These are phyloP conservation scores for Ridgeia piscesae DNA, from an alignment of 1,140 invertebrate genomes.

Conservation along the genomic window DNA sequence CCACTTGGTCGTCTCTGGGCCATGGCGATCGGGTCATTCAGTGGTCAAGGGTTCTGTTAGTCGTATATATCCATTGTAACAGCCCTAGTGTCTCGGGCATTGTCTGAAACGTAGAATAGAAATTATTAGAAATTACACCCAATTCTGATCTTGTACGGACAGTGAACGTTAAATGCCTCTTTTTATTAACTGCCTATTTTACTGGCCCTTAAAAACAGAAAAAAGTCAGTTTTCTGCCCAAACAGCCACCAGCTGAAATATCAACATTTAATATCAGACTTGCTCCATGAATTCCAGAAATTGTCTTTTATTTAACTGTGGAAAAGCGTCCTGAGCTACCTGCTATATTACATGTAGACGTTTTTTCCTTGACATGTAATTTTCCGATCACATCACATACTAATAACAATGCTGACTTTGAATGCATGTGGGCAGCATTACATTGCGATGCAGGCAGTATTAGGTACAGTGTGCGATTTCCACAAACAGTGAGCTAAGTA, in stretches of 20 bases:
- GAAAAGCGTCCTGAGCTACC: too few species aligned
- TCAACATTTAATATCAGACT: not conserved
- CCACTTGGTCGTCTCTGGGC: not conserved
- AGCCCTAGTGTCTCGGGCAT: not conserved
- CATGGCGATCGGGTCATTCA: not conserved
- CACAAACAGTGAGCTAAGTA: too few species aligned
- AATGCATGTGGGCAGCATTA: not conserved
- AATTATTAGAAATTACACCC: not conserved
- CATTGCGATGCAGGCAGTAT: not conserved
- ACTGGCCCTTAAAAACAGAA: not conserved
- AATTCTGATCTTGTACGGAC: not conserved
- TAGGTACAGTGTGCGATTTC: not conserved
- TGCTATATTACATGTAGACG: not conserved
- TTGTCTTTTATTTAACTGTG: not conserved
- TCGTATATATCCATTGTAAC: not conserved
- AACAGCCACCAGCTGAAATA: not conserved
- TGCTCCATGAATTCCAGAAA: not conserved
- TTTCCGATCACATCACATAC: not conserved
- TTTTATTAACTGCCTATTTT: not conserved
- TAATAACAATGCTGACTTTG: not conserved
- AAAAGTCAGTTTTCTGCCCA: not conserved
- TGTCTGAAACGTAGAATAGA: not conserved
- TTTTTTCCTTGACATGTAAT: not conserved
- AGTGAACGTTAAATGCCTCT: not conserved
- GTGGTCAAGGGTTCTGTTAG: not conserved